These are phyloP conservation scores for Aleiodes leptofemur DNA, from an alignment of 2,888 invertebrate species.

Conservation along the genomic window DNA sequence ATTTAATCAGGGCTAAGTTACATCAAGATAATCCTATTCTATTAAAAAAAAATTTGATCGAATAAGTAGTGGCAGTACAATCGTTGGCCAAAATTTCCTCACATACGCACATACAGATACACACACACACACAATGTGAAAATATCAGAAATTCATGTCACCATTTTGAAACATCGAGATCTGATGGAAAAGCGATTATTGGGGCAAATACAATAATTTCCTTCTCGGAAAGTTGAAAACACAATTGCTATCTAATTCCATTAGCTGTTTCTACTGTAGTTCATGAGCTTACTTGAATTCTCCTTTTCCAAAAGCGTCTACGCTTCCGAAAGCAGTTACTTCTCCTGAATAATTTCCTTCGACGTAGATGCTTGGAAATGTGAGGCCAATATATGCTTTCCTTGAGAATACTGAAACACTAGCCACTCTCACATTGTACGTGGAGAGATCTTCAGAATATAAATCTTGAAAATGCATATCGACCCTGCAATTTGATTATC, in stretches of 20 bases:
- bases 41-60: too few relatives aligned
- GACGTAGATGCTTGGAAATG: conserved; percentile 47
- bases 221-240: too few relatives aligned
- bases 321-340: not conserved
- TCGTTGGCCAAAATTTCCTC: too few relatives aligned
- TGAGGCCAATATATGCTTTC: conserved; percentile 28
- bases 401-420: conserved; percentile 35
- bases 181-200: too few relatives aligned
- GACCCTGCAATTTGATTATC: conserved; percentile 30
- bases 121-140: too few relatives aligned
- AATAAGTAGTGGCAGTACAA: too few relatives aligned
- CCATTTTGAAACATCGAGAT: too few relatives aligned
- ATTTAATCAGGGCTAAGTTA: too few relatives aligned
- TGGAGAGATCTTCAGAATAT: conserved; percentile 42
- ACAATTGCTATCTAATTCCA: not conserved
- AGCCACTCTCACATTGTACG: conserved; percentile 43
- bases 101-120: too few relatives aligned
- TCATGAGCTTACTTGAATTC: conserved; percentile 51
- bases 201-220: too few relatives aligned
- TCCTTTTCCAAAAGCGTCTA: conserved; percentile 52
- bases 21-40: too few relatives aligned
- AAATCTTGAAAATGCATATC: conserved; percentile 38
- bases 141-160: too few relatives aligned
- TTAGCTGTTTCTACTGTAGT: conserved; percentile 2
- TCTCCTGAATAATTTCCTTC: conserved; percentile 44